Evolutionary conservation across 1,140 invertebrate species (phyloP), one percentile per base, ranked within the genome.

Genomic region (Sweltsa coloradensis): DNA sequence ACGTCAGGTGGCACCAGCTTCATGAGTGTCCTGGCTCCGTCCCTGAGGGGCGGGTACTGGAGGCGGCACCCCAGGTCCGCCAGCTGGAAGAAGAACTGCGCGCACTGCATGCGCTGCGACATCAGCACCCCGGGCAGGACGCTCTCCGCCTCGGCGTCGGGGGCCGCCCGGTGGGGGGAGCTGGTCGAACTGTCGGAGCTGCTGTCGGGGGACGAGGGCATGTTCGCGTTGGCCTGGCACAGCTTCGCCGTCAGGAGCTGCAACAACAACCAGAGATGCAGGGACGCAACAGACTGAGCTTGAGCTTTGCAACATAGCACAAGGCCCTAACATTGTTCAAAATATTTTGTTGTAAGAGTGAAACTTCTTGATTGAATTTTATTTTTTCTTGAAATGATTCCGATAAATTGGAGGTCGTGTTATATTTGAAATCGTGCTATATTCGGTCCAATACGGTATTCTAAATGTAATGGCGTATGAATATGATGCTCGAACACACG

Each of bases 11-110:
- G 92, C 63, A 96, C 83, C 31, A 95, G 69, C 64, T 90, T 84
- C n/a, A 96, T 72, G 19, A 97, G 68, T 46, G 81, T 73, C 55
- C 91, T 77, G 3, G 88, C 89, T 45, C 84, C 83, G 59, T 97
- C 90, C 34, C 89, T 74, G 42, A 97, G 68, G 31, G 79, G 78
- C 14, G 81, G 72, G 57, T 92, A 80, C 44, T 81, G 73, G 47
- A 93, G 69, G 39, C 78, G 76, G 61, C 87, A 88, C 40, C 90
- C 92, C 47, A 93, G 66, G 60, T 92, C 88, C 56, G 89, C 87
- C 45, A 97, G 67, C 68, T 93, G 85, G 64, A 95, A 83, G 56
- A 96, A 82, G 66, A 96, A 96, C 55, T 82, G 79, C 29, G 83
- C 76, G 62, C 92, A 90, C 52, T 81, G 75, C 34, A 80, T 71